Conservation (phyloP, 2,113 vertebrate genomes). For the Burhinus oedicnemus region DNA sequence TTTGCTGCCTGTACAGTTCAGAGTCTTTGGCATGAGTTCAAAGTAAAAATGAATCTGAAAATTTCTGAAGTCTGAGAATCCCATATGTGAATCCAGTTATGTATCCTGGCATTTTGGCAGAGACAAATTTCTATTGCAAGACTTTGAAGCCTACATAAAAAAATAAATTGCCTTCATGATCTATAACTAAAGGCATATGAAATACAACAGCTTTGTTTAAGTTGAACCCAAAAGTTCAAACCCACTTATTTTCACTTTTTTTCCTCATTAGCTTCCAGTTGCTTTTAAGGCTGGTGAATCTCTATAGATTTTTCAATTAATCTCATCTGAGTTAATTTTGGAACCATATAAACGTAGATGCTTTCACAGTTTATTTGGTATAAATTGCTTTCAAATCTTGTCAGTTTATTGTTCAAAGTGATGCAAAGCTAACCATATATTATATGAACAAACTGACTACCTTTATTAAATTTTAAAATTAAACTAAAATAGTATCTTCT, state of each 20-base stretch:
- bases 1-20: background rate
- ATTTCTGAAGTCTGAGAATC: background rate
- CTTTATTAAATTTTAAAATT: background rate
- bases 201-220: conserved; percentile 25
- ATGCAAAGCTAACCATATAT: background rate
- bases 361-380: background rate
- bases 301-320: background rate
- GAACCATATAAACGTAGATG: background rate
- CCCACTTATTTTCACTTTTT: background rate
- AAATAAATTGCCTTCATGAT: background rate
- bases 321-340: background rate
- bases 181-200: background rate
- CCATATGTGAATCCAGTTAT: background rate
- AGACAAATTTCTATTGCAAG: background rate
- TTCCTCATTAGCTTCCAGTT: background rate
- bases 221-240: background rate
- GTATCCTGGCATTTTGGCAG: background rate
- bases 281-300: background rate
- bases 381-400: background rate
- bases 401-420: background rate
- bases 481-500: background rate
- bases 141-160: background rate
- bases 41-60: conserved; percentile 20
- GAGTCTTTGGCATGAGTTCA: background rate
- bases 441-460: background rate